phyloP scores from a whole-genome alignment of 2,888 invertebrate species.

The Plagodis dolabraria region DNA sequence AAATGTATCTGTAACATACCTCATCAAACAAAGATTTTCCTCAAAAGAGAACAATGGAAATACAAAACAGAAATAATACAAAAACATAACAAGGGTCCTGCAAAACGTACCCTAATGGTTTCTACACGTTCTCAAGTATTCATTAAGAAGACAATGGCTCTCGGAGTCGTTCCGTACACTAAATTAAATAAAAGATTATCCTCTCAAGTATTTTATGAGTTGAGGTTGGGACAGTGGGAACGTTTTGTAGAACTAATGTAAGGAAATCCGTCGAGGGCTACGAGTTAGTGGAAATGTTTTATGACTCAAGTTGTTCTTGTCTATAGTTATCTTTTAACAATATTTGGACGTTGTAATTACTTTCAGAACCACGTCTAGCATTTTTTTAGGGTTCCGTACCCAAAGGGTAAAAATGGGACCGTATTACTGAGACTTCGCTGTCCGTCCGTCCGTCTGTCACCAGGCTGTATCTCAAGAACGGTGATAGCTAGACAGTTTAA shows the following conservation, averaged over 20 bases:
- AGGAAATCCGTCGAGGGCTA: not conserved
- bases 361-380: no score
- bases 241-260: not conserved
- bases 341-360: no score
- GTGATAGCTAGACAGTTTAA: no score
- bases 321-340: no score
- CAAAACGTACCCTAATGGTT: conserved; percentile 35
- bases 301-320: no score
- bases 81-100: conserved; percentile 25
- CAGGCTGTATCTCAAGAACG: no score
- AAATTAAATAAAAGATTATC: conserved; percentile 34
- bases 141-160: conserved; percentile 37
- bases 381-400: no score
- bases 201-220: conserved; percentile 17
- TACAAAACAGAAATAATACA: conserved; percentile 27
- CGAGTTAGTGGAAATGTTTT: no score
- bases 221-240: conserved; percentile 11
- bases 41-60: conserved; percentile 9
- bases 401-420: no score
- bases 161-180: conserved; percentile 24
- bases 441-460: no score
- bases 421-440: no score
- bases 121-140: conserved; percentile 37
- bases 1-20: not conserved
- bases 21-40: not conserved